Base-by-base conservation (phyloP, 1,140 invertebrate species). In the Anoplolepis gracilipes region DNA sequence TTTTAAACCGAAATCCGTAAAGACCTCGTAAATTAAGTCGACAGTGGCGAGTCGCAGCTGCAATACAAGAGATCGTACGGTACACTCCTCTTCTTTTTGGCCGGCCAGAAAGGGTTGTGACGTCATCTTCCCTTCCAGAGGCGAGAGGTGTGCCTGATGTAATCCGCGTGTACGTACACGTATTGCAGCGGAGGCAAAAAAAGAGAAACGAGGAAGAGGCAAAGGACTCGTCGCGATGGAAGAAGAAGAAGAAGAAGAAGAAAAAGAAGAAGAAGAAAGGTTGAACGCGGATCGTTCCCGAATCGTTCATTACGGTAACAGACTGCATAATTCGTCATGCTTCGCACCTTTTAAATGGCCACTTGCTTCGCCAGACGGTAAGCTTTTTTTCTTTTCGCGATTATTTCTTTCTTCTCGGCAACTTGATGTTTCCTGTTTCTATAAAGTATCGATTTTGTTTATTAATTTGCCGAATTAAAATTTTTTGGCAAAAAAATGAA, bases 91-190 rank as follows among this genome's bases (percentile, higher is more conserved):
- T 76, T 73, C 49, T 70, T 42, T 57, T 39, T 59, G 49, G 53
- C 59, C 55, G 49, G 39, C 76, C 88, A 90, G 82, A 88, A 90
- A 91, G 88, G 84, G 81, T 39, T 72, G 73, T 91, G 88, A 92
- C 91, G 88, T 92, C 90, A 91, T 39, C 49, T 39, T 70, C 65
- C 87, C 73, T 61, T 86, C 67, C 55, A 67, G 85, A 72, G 42
- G 46, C 22, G 64, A 62, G 72, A 59, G 61, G 33, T 36, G 46
- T 13, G 28, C 55, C 64, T 75, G 73, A 86, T 88, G 65, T 89
- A 86, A 86, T 88, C 84, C 86, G 86, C 64, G 69, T 28, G 53
- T 82, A 57, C 25, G 19, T 72, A 39, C 78, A 30, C n/a, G n/a
- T 1, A 36, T 36, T 1, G 6, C 3, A 6, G 46, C 1, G 22